Base-by-base conservation (phyloP, 2,888 invertebrate species). In the Phengaris arion region DNA sequence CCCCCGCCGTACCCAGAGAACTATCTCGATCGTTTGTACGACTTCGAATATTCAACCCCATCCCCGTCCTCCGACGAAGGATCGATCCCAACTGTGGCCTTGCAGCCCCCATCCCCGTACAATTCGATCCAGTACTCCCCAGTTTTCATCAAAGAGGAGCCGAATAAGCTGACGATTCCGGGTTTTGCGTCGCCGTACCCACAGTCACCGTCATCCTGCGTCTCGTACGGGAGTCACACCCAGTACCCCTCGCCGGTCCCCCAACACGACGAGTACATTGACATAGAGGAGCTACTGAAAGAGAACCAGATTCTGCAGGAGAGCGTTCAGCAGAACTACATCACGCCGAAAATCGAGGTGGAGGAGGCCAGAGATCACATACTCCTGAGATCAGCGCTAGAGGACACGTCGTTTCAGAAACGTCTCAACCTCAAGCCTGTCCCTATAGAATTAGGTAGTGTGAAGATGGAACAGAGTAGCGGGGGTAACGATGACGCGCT, bases 321-420 rank as follows among this genome's bases (percentile, higher is more conserved):
- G 52, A 90, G 88, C 78, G 84, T 86, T 81, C 94, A 88, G 77
- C 91, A 89, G 13, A 86, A 79, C 82, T 92, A 86, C 80, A 82
- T 93, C 76, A 92, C 91, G 76, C 95, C 95, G 75, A 95, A 95
- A 85, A 87, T 94, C 77, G 95, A 95, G 83, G 86, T 93, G 2
- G 94, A 92, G 78, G 92, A 93, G 77, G 94, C 94, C 9, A 94
- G 95, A 83, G 96, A 97, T 85, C 96, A 98, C 89, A 96, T 96
- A 84, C 90, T 97, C 74, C 87, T 98, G 76, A 94, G 97, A 77
- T 97, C 98, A 84, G 97, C 97, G 75, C 90, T 98, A 74, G 95
- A 96, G 85, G 98, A 98, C 84, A 97, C 97, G 7, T 96, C 96
- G 79, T 98, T 97, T 88, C 98, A 97, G 87, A 96, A 96, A 87